Evolutionary conservation across 2,888 invertebrate species (phyloP).

Genomic region (Lithophane leautieri): DNA sequence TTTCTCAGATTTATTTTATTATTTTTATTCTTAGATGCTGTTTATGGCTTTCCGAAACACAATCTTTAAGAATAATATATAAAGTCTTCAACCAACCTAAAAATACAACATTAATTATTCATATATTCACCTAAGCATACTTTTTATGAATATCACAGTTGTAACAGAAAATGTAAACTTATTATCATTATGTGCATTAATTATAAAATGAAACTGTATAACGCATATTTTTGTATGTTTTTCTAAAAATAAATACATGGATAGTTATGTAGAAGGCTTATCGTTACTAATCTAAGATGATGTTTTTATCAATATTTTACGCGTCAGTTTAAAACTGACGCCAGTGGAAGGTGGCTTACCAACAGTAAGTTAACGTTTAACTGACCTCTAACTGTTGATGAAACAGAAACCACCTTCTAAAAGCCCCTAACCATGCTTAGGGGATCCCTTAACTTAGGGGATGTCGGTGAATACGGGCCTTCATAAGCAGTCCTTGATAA

Average conservation of each 20-base stretch:
- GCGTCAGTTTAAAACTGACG: not conserved
- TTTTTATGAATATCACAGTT: conserved; percentile 49
- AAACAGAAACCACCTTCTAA: no score
- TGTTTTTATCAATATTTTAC: not conserved
- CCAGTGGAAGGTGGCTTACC: no score
- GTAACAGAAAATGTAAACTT: conserved; percentile 36
- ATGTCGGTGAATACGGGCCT: no score
- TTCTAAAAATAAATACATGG: not conserved
- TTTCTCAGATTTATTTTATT: no score
- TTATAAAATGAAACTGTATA: conserved; percentile 40
- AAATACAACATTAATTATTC: conserved; percentile 31
- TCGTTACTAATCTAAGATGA: conserved; percentile 8
- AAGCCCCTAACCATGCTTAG: no score
- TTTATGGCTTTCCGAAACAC: not conserved
- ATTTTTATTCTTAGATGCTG: not conserved
- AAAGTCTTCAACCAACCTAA: conserved; percentile 8
- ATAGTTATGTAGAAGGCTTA: conserved; percentile 7
- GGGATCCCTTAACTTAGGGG: no score
- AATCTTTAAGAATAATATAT: conserved; percentile 10
- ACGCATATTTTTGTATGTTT: not conserved
- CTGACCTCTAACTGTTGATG: no score
- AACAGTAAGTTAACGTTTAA: no score
- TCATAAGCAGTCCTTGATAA: not conserved
- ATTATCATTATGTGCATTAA: conserved; percentile 38
- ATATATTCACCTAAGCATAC: conserved; percentile 37